Evolutionary conservation across 2,888 invertebrate species (phyloP).

Genomic region (Lucinisca nassula): DNA sequence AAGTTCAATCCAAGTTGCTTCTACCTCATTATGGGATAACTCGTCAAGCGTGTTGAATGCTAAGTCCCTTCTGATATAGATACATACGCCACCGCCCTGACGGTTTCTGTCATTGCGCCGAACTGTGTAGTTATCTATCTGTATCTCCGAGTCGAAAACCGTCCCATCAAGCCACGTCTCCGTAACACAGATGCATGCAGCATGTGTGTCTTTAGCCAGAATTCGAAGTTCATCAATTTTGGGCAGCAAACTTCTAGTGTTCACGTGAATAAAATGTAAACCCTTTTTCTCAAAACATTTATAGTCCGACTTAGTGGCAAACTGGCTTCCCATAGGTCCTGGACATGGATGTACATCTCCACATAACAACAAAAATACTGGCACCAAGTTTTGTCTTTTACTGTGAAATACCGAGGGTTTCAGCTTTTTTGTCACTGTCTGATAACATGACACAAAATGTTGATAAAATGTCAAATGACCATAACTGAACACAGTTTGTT

Average conservation of each 20-base stretch:
- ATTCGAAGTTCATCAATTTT: slow-evolving; percentile 4
- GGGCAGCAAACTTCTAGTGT: neutral
- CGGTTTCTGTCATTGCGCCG: slow-evolving; percentile 12
- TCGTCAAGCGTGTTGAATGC: slow-evolving; percentile 25
- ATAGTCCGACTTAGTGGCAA: neutral
- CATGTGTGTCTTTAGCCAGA: neutral
- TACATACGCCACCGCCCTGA: slow-evolving; percentile 38
- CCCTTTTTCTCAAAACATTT: neutral
- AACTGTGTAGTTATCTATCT: neutral
- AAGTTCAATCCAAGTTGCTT: slow-evolving; percentile 15
- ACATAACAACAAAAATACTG: neutral
- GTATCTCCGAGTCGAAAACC: neutral
- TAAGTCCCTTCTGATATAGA: slow-evolving; percentile 20
- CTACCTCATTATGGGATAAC: slow-evolving; percentile 5
- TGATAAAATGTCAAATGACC: slow-evolving; percentile 3
- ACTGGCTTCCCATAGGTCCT: neutral
- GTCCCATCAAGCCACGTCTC: neutral
- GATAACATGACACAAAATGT: neutral
- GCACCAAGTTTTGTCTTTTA: neutral
- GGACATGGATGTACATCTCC: slow-evolving; percentile 5
- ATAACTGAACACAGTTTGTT: neutral
- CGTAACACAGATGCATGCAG: slow-evolving; percentile 3
- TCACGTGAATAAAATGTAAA: neutral
- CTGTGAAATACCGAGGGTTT: neutral
- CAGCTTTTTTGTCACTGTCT: neutral